These are phyloP conservation scores for Picus viridis DNA, from an alignment of 2,797 vertebrate genomes.

Conservation along the genomic window DNA sequence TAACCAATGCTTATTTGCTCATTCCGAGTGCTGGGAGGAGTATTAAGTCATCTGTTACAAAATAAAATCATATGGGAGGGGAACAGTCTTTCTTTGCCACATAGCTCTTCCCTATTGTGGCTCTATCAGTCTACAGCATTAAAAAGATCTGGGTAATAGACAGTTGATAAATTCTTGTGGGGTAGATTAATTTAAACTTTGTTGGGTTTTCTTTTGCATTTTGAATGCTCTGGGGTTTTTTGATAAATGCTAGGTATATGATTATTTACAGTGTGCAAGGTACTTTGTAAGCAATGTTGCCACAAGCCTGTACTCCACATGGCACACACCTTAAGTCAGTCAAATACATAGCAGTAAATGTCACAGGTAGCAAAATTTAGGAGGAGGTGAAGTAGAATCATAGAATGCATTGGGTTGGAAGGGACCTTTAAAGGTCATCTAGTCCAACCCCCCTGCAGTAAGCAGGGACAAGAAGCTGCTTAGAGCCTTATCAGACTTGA, in stretches of 20 bases:
- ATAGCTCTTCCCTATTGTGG: background rate
- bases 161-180: background rate
- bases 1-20: background rate
- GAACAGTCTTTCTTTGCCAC: background rate
- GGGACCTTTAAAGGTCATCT: no score
- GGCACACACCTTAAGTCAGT: background rate
- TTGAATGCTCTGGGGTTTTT: background rate
- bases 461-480: no score
- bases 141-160: background rate
- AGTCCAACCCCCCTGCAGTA: no score
- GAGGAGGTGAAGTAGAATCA: background rate
- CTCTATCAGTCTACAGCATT: background rate
- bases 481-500: no score
- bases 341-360: background rate
- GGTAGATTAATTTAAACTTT: background rate
- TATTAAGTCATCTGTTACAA: slow-evolving; percentile 9
- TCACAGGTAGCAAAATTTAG: background rate
- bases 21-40: background rate
- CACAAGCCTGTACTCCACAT: background rate
- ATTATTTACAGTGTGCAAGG: background rate
- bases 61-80: background rate
- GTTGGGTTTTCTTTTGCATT: background rate
- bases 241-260: background rate
- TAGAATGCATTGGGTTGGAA: no score
- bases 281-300: background rate